Evolutionary conservation across 37 sponge, comb jelly and placozoan species (phyloP), one percentile per base, ranked within the genome.

Genomic region (Cliona cf. orientalis): DNA sequence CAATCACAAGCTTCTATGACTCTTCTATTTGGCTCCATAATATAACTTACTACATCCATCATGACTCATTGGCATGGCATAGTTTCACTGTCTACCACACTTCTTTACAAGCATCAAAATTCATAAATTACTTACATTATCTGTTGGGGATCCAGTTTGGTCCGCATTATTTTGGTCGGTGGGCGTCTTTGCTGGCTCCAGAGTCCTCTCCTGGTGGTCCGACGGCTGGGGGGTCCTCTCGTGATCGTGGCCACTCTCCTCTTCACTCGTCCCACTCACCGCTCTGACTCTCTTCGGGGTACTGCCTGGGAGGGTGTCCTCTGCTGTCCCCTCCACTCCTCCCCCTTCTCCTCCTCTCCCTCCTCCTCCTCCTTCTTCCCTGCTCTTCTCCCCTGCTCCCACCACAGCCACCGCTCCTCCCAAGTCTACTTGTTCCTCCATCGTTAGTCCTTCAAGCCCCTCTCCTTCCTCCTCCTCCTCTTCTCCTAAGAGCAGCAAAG

Each of bases 401-500:
- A 57, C 81, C 71, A 19, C 66, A 23, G 29, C 46, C 3, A 33
- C 39, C 28, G n/a, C 66, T 2, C 2, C 78, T 2, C 66, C 78
- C 9, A 21, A 60, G 28, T 42, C 62, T 42, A 41, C 34, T 57
- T 17, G 36, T 55, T 69, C 81, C 71, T 31, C 66, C 41, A 34
- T 34, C 3, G 35, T 31, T 22, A 29, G 49, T 2, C 2, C 78
- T 2, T 49, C 78, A 7, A 21, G 62, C 42, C 55, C 62, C 55
- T 21, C 34, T 57, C 19, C 56, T 55, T 39, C 46, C 41, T 63
- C 78, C 9, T n/a, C 41, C 1, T 25, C 12, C 2, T 60, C 76
- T 3, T 75, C 76, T 44, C 37, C 70, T 22, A 65, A 46, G n/a
- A n/a, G n/a, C n/a, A n/a, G n/a, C 41, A 69, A 22, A 41, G 49